Base-by-base conservation (phyloP, 1,140 invertebrate species). In the Popillia japonica region DNA sequence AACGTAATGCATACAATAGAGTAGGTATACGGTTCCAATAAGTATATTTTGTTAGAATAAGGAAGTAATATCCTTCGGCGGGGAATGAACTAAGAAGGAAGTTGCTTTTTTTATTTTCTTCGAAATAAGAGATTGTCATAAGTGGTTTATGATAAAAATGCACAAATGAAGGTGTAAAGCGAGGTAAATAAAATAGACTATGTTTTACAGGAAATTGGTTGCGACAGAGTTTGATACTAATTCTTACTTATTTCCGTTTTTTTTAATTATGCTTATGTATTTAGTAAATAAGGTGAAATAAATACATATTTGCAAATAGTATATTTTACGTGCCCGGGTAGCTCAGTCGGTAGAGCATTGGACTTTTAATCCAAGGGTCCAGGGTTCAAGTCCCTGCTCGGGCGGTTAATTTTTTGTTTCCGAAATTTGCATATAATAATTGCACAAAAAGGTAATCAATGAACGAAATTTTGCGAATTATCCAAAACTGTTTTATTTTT, bases 321-420 rank as follows among this genome's bases (percentile, higher is more conserved):
- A 23, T 75, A 3, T 41, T 6, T 20, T 17, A 17, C 40, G 14
- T n/a, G 92, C 92, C 92, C 90, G 91, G 91, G 90, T 92, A 92
- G 91, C 91, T 92, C 92, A 92, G 91, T 92, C 90, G 91, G 91
- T 92, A 92, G 91, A 92, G 91, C 91, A 91, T 92, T 91, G 91
- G 91, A 92, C 91, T 92, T 92, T 92, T 92, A 92, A 92, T 92
- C 91, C 91, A 91, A 92, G 91, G 91, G 91, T 92, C 91, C 90
- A 92, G 91, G 91, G 91, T 92, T 92, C 92, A 91, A 92, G 91
- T 92, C 92, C 92, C 91, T 93, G 91, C 91, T 93, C 91, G 91
- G 92, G 91, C 92, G 92, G 27, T 10, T 20, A 74, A 74, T 78
- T 78, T 76, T 44, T 76, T 76, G 9, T 22, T 22, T 76, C 42